Evolutionary conservation across 1,140 invertebrate genomes (phyloP).

Genomic region (Phymastichus coffea): DNA sequence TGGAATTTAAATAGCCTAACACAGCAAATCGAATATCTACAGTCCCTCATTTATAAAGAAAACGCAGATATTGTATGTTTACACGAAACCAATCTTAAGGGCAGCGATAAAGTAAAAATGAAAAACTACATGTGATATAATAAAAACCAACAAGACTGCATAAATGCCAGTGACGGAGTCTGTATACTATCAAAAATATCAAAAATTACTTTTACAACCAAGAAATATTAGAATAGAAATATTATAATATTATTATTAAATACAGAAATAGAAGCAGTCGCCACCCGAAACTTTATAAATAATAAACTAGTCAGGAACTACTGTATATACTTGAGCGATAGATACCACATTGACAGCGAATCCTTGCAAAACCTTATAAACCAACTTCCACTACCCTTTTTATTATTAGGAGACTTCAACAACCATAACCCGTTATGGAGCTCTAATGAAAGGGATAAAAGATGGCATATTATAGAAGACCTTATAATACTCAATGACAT

Average conservation of each 20-base stretch:
- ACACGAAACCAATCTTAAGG: no score
- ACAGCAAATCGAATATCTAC: no score
- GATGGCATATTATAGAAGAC: constrained; percentile 36
- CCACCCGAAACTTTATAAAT: not conserved
- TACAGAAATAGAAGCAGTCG: not conserved
- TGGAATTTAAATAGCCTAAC: no score
- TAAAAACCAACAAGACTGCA: no score
- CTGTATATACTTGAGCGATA: constrained; percentile 22
- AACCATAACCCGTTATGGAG: constrained; percentile 41
- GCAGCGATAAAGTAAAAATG: no score
- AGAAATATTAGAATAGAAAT: constrained; percentile 14
- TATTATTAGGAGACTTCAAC: constrained; percentile 43
- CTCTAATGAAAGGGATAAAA: constrained; percentile 32
- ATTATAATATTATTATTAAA: no score
- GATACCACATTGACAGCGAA: constrained; percentile 10
- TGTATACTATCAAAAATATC: no score
- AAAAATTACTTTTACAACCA: not conserved
- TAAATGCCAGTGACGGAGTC: no score
- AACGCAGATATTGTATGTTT: no score
- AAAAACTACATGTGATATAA: no score
- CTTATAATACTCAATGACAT: no score
- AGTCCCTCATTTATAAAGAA: no score
- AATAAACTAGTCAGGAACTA: not conserved
- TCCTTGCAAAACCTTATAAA: constrained; percentile 33
- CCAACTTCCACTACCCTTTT: constrained; percentile 39